Percentiles rank a stretch among this genome's conserved stretches.
Conservation (phyloP, 2,113 vertebrate genomes). For the Myocastor coypus region DNA sequence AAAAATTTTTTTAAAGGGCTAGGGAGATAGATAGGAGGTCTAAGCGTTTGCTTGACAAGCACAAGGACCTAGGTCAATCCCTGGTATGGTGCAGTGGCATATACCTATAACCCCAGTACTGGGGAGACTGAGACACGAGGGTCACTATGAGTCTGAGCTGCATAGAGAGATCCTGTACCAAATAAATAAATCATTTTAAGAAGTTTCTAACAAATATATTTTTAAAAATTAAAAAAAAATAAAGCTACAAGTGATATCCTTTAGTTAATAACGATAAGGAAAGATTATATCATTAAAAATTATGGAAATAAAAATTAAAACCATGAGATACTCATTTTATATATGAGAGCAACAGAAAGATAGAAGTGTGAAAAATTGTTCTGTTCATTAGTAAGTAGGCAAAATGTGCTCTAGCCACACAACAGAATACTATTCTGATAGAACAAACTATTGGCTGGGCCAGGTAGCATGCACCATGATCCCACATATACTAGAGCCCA, state of each 20-base stretch:
- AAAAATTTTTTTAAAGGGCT: background rate
- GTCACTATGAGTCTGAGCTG: too few species aligned
- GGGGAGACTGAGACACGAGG: too few species aligned
- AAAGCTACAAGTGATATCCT: background rate
- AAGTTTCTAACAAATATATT: too few species aligned
- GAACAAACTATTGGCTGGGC: background rate
- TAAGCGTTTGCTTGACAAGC: too few species aligned
- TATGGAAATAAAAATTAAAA: slow-evolving; percentile 38
- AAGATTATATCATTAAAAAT: slow-evolving; percentile 28
- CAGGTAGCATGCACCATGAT: background rate
- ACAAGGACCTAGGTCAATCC: too few species aligned
- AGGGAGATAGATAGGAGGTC: too few species aligned
- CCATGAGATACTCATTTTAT: background rate
- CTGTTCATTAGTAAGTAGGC: background rate
- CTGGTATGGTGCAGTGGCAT: too few species aligned
- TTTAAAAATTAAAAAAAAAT: background rate
- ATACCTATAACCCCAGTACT: too few species aligned
- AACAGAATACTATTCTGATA: background rate
- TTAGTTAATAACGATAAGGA: slow-evolving; percentile 24
- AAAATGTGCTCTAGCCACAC: background rate
- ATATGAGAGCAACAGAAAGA: background rate
- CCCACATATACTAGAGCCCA: background rate
- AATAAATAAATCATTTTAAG: too few species aligned
- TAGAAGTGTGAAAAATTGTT: background rate
- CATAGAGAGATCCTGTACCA: too few species aligned